Evolutionary conservation across 53 echinoderm and acorn worm genomes (phyloP).

Genomic region (Mesocentrotus franciscanus): DNA sequence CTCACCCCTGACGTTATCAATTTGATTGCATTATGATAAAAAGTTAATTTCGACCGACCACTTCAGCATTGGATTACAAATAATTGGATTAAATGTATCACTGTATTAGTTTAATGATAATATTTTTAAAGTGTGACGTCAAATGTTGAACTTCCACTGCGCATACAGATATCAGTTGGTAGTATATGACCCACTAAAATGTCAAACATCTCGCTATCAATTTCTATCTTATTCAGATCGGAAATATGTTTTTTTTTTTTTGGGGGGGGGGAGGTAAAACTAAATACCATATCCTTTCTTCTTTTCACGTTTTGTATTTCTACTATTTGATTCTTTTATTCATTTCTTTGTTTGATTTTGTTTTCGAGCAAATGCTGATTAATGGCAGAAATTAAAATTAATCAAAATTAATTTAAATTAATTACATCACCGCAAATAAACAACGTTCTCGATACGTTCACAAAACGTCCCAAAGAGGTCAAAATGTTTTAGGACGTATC

Average conservation of each 20-base stretch:
- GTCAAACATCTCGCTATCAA: not conserved
- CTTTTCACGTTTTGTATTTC: too few species aligned
- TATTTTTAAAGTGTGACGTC: not conserved
- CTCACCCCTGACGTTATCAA: not conserved
- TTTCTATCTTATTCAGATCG: not conserved
- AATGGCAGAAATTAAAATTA: too few species aligned
- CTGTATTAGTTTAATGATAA: not conserved
- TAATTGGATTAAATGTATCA: slow-evolving; percentile 16
- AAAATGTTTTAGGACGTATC: too few species aligned
- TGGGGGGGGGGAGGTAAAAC: too few species aligned
- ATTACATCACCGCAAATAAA: too few species aligned
- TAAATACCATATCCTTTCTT: too few species aligned
- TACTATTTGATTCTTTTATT: too few species aligned
- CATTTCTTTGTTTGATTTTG: too few species aligned
- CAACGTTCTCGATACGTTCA: too few species aligned
- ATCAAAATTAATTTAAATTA: too few species aligned
- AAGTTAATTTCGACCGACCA: not conserved
- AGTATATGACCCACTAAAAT: not conserved
- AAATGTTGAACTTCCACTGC: not conserved
- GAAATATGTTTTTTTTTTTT: not conserved
- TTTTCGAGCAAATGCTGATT: too few species aligned
- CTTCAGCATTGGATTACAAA: not conserved
- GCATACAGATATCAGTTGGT: not conserved
- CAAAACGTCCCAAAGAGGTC: too few species aligned
- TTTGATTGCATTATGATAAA: not conserved